phyloP scores from a whole-genome alignment of 2,797 vertebrate genomes.

The Triplophysa yarkandensis region DNA sequence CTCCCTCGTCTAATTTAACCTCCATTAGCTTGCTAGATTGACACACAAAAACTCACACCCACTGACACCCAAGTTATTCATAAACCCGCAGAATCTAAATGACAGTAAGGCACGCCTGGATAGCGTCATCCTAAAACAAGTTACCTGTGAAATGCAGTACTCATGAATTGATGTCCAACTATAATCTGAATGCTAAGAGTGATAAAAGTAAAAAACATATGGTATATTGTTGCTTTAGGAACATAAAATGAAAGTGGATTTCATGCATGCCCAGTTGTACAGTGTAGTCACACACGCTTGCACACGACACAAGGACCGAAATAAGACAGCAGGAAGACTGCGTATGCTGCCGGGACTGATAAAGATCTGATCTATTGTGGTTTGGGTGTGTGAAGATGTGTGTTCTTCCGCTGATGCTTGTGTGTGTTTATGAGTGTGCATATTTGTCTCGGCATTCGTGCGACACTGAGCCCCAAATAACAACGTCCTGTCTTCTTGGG shows the following conservation, averaged over 20 bases:
- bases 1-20: constrained; percentile 44
- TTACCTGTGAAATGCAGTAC: neutral
- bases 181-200: neutral
- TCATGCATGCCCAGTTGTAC: neutral
- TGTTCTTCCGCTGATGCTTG: constrained; percentile 29
- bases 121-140: constrained; percentile 8
- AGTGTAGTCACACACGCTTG: neutral
- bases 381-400: constrained; percentile 39
- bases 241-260: too few species aligned
- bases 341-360: constrained; percentile 37
- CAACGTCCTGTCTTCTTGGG: constrained; percentile 17
- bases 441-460: constrained; percentile 43
- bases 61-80: constrained; percentile 20
- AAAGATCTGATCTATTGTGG: constrained; percentile 45
- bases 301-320: constrained; percentile 40
- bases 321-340: constrained; percentile 53
- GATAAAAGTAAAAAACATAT: too few species aligned
- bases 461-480: constrained; percentile 48
- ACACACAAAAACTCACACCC: constrained; percentile 21
- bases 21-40: constrained; percentile 40
- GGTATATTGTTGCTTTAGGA: too few species aligned
- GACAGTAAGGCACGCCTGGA: constrained; percentile 3
- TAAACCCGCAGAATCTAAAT: constrained; percentile 12
- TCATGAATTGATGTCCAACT: neutral
- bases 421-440: constrained; percentile 39